phyloP scores from a whole-genome alignment of 2,113 vertebrate genomes.

The Barbus barbus region DNA sequence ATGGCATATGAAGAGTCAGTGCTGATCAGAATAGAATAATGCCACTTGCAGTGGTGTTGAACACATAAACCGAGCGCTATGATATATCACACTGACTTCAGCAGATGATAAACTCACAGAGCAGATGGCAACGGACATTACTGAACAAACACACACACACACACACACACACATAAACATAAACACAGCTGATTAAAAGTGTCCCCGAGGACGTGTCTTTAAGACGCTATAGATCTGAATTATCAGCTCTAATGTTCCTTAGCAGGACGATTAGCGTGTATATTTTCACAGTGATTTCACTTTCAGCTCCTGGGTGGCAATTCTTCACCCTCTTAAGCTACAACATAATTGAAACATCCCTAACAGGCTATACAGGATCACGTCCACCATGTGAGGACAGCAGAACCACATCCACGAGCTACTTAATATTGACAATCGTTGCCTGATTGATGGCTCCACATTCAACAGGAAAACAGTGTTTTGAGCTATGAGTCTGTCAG shows the following conservation, averaged over 20 bases:
- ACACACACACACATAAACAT: neutral
- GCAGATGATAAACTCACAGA: slow-evolving; percentile 33
- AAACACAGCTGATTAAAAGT: neutral
- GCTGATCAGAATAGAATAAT: neutral
- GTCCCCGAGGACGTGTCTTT: slow-evolving; percentile 20
- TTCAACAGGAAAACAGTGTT: neutral
- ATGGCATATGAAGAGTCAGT: neutral
- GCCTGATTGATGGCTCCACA: neutral
- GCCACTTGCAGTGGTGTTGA: slow-evolving; percentile 10
- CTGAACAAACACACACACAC: slow-evolving; percentile 25
- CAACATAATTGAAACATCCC: neutral
- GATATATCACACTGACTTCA: slow-evolving; percentile 28
- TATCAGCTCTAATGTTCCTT: neutral
- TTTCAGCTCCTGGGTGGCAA: neutral
- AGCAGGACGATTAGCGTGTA: neutral
- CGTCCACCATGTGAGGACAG: too few species aligned
- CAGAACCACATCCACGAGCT: neutral
- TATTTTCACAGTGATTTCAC: neutral
- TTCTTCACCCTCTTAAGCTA: neutral
- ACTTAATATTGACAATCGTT: slow-evolving; percentile 16
- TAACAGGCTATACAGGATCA: slow-evolving; percentile 6
- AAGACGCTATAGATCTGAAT: neutral
- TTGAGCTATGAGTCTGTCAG: slow-evolving; percentile 18
- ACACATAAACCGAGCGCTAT: neutral
- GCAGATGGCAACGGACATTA: slow-evolving; percentile 38